Conservation (phyloP, 2,888 invertebrate species). For the Drosophila dives region DNA sequence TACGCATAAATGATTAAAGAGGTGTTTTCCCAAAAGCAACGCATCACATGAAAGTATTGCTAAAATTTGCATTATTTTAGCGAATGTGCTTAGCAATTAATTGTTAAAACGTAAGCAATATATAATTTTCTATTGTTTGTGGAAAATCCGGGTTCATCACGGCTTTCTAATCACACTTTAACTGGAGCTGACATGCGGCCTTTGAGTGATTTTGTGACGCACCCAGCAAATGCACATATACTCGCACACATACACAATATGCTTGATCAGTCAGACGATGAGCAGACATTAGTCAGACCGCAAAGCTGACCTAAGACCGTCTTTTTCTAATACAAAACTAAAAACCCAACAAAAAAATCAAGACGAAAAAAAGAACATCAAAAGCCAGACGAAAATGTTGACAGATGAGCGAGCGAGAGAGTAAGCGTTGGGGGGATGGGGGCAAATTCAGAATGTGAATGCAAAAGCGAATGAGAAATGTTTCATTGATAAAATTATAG, state of each 20-base stretch:
- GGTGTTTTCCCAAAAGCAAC: conserved; percentile 5
- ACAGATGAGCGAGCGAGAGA: conserved; percentile 26
- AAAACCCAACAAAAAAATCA: conserved; percentile 20
- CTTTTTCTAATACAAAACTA: conserved; percentile 23
- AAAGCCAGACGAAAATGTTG: conserved; percentile 52
- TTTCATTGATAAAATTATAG: conserved; percentile 64
- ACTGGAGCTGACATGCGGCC: conserved; percentile 55
- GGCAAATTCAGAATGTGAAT: neutral
- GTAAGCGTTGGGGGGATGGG: neutral
- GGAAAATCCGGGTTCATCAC: neutral
- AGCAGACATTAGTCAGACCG: conserved; percentile 7
- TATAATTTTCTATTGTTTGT: neutral
- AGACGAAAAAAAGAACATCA: conserved; percentile 26
- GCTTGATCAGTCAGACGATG: neutral
- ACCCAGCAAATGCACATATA: conserved; percentile 21
- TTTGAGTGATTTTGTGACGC: conserved; percentile 64
- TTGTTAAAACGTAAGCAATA: neutral
- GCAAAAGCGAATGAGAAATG: conserved; percentile 17
- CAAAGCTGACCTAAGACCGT: conserved; percentile 37
- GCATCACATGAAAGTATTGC: conserved; percentile 4
- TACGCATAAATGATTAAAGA: conserved; percentile 25
- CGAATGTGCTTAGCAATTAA: neutral
- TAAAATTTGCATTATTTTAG: conserved; percentile 7
- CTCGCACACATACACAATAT: neutral
- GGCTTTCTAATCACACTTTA: conserved; percentile 38